A percentile compares a stretch with the other conserved stretches of the same genome.
These are phyloP conservation scores for Clostera curtula DNA, from an alignment of 2,888 invertebrate species.

Conservation along the genomic window DNA sequence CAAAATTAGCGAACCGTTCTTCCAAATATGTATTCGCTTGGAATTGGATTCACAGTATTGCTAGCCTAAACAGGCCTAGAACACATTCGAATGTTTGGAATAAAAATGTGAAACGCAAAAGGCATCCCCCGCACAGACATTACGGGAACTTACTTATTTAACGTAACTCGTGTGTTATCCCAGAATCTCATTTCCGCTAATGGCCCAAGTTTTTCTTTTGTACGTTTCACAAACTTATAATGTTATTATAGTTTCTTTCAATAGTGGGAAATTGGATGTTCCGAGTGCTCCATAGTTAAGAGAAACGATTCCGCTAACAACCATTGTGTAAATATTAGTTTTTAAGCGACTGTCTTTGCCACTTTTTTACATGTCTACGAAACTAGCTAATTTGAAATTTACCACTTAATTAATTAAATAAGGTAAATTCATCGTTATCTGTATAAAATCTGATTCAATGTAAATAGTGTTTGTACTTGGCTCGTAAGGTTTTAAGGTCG, in stretches of 20 bases:
- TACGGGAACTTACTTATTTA: slow-evolving; percentile 10
- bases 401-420: slow-evolving; percentile 25
- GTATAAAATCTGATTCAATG: slow-evolving; percentile 45
- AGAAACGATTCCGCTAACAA: too few species aligned
- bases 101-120: not conserved
- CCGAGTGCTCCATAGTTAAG: slow-evolving; percentile 6
- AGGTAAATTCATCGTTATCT: slow-evolving; percentile 39
- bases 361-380: slow-evolving; percentile 71
- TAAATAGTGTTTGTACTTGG: slow-evolving; percentile 59
- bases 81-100: not conserved
- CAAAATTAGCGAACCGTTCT: too few species aligned
- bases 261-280: slow-evolving; percentile 7
- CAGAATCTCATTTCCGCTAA: slow-evolving; percentile 12
- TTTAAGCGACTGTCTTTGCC: slow-evolving; percentile 68
- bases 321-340: slow-evolving; percentile 64
- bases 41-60: too few species aligned
- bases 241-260: not conserved
- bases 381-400: slow-evolving; percentile 39
- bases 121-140: slow-evolving; percentile 5
- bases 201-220: slow-evolving; percentile 13
- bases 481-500: slow-evolving; percentile 36
- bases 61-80: too few species aligned
- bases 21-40: too few species aligned
- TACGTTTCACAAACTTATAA: slow-evolving; percentile 3
- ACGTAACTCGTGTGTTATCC: slow-evolving; percentile 8